Conservation (phyloP, 2,797 vertebrate species). For the Clarias pachynema region DNA sequence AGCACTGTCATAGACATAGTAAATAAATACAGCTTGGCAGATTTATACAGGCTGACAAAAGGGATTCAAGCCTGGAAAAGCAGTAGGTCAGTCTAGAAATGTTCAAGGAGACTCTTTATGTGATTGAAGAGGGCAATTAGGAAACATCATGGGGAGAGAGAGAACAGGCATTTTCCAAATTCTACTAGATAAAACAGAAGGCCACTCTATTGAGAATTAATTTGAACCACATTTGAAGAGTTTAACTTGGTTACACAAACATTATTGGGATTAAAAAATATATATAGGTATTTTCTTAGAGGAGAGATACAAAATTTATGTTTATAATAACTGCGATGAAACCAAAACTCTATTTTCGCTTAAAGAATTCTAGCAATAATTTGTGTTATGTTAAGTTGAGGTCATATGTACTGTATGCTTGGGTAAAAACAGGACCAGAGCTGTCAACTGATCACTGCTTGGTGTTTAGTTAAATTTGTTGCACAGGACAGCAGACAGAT, state of each 20-base stretch:
- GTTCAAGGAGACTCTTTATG: background rate
- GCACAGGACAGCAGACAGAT: background rate
- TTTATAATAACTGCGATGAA: background rate
- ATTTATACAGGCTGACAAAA: conserved; percentile 34
- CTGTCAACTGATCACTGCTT: background rate
- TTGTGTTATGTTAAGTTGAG: background rate
- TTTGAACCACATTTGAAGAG: background rate
- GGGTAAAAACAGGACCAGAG: background rate
- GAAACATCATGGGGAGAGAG: background rate
- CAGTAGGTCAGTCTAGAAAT: background rate
- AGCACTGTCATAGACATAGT: conserved; percentile 25
- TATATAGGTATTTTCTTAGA: background rate
- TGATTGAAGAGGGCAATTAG: background rate
- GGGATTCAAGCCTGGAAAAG: conserved; percentile 13
- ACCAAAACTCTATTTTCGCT: background rate
- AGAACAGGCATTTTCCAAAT: background rate
- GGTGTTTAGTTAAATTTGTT: background rate
- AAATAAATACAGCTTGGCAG: conserved; percentile 24
- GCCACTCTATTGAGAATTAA: background rate
- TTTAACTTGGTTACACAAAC: background rate
- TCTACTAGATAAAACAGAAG: background rate
- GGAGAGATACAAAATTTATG: background rate
- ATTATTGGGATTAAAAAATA: background rate
- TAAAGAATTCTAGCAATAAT: background rate
- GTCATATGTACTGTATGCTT: background rate